These are phyloP conservation scores for Gonioctena quinquepunctata DNA, from an alignment of 1,140 invertebrate genomes.

Conservation along the genomic window DNA sequence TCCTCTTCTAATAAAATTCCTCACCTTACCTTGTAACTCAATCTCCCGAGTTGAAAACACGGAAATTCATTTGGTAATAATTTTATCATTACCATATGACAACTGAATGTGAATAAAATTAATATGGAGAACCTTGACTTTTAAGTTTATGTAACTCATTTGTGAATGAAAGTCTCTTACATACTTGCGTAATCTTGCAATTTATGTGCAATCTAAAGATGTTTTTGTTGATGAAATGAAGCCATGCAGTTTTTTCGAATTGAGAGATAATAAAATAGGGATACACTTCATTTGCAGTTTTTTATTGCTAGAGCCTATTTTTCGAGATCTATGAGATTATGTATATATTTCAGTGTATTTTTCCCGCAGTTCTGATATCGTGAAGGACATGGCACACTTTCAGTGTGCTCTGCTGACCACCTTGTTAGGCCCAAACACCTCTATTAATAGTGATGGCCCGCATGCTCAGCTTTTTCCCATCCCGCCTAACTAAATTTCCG, in stretches of 20 bases:
- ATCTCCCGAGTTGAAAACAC: too few species aligned
- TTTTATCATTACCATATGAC: background rate
- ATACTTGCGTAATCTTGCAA: background rate
- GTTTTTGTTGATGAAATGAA: background rate
- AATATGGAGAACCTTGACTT: conserved; percentile 25
- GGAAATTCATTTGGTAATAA: background rate
- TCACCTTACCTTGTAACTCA: too few species aligned
- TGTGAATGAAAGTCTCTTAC: conserved; percentile 25
- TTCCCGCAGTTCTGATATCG: background rate
- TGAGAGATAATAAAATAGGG: background rate
- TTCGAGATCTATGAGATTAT: background rate
- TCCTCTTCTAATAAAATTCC: too few species aligned
- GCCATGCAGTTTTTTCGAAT: background rate
- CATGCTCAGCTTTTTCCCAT: too few species aligned
- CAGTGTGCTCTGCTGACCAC: too few species aligned
- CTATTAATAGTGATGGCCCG: too few species aligned
- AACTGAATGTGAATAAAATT: background rate
- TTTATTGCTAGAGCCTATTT: background rate
- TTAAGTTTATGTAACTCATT: conserved; percentile 17
- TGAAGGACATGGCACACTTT: too few species aligned
- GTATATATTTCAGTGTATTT: background rate
- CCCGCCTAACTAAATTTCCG: too few species aligned
- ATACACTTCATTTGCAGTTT: background rate
- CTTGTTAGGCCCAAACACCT: too few species aligned
- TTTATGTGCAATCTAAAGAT: background rate